Evolutionary conservation across 2,113 vertebrate species (phyloP), one percentile per base, ranked within the genome.

Genomic region (Hemicordylus capensis): DNA sequence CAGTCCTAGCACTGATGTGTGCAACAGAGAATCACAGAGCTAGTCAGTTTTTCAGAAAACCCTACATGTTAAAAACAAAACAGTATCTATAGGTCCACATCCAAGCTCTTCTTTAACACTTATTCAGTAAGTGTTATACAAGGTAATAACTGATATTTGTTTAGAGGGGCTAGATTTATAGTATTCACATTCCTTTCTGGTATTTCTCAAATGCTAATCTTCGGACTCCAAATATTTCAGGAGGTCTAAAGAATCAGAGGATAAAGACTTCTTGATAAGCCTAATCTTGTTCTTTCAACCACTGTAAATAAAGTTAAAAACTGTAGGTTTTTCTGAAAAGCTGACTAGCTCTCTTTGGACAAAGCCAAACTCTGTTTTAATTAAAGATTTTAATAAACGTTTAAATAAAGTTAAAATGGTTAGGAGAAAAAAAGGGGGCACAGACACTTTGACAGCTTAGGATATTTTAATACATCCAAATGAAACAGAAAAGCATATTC

Each of bases 401-500:
- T 42, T 26, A 42, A 22, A 39, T 14, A 44, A 72, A 83, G 31
- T 19, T 51, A 17, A n/a, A n/a, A n/a, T n/a, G n/a, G n/a, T n/a
- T 37, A 72, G 20, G 37, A 54, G 28, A 6, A 12, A 34, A 42
- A 26, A 79, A 72, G 66, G 26, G 39, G 19, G 14, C 7, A 42
- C 20, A 44, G 20, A 54, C 14, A 9, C 8, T 24, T 72, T 19
- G 20, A 51, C 5, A 6, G 31, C 34, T 78, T 78, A 22, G 26
- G 66, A 80, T 51, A 37, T 51, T 83, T 87, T 83, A 64, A 83
- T 87, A 83, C 67, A 73, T 48, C 31, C 64, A 73, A 64, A 72
- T 64, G 75, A 63, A 79, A 85, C 76, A 75, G 8, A 78, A 61
- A 85, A 79, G 3, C 39, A 72, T 48, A n/a, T 79, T 58, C 39